Evolutionary conservation across 37 sponge, comb jelly and placozoan species (phyloP).

Genomic region (Tethya wilhelma): DNA sequence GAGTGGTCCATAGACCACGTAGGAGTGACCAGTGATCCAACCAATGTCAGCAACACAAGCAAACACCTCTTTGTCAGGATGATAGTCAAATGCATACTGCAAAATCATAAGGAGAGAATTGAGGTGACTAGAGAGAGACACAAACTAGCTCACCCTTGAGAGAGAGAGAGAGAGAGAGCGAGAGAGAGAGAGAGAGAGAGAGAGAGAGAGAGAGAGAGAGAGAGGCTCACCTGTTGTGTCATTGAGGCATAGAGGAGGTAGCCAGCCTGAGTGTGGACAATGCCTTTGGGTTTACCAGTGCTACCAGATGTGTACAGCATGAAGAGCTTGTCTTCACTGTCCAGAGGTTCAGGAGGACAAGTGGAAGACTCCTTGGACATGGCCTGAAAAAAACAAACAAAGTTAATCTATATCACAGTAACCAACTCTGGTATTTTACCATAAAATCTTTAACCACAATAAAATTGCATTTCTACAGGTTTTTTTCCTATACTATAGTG

Average conservation of each 20-base stretch:
- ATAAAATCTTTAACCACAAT: background rate
- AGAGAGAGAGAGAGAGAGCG: background rate
- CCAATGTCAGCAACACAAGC: conserved; percentile 99
- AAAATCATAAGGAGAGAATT: background rate
- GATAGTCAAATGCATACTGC: conserved; percentile 92
- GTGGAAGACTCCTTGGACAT: conserved; percentile 65
- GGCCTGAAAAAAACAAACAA: conserved; percentile 52
- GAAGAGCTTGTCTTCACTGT: conserved; percentile 94
- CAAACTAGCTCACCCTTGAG: background rate
- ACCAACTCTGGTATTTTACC: background rate
- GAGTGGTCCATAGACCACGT: conserved; percentile 94
- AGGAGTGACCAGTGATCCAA: conserved; percentile 97
- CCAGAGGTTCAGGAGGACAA: conserved; percentile 85
- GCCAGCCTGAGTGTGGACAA: conserved; percentile 95
- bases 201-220: background rate
- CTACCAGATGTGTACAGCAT: conserved; percentile 97
- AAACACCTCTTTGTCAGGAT: conserved; percentile 76
- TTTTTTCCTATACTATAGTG: too few relatives aligned
- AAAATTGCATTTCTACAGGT: too few relatives aligned
- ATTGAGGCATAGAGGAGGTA: conserved; percentile 91
- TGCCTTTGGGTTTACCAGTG: conserved; percentile 95
- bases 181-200: background rate
- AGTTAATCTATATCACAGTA: too few relatives aligned
- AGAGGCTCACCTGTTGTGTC: conserved; percentile 75
- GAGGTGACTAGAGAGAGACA: background rate